A percentile compares a stretch with the other conserved stretches of the same genome.
These are phyloP conservation scores for Phaethon lepturus DNA, from an alignment of 2,113 vertebrate species.

Conservation along the genomic window DNA sequence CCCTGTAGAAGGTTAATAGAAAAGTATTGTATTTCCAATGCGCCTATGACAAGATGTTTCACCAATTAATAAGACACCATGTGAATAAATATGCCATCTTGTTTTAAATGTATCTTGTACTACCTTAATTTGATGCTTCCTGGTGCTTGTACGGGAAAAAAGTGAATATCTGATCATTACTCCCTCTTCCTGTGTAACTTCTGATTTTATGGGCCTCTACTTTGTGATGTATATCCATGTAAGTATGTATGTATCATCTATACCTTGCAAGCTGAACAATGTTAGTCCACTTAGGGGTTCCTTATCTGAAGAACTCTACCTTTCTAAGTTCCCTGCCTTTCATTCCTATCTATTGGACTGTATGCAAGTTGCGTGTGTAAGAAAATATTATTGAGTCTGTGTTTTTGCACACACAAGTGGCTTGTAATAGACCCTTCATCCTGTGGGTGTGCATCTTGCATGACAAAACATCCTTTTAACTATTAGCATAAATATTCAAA, in stretches of 20 bases:
- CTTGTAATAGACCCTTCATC: background rate
- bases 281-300: background rate
- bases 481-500: background rate
- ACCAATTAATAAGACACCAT: background rate
- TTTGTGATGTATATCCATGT: background rate
- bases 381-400: background rate
- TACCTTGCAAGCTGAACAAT: background rate
- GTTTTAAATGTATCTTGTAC: background rate
- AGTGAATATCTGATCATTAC: background rate
- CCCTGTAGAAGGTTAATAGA: background rate
- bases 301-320: background rate
- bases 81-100: background rate
- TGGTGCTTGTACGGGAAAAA: background rate
- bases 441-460: background rate
- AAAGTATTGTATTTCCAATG: background rate
- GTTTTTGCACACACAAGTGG: background rate
- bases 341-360: background rate
- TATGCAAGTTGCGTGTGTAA: background rate
- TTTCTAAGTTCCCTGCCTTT: background rate
- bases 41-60: background rate
- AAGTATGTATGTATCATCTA: background rate
- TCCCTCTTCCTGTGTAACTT: background rate
- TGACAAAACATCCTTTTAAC: background rate
- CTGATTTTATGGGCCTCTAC: background rate
- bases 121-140: background rate